These are phyloP conservation scores for Tillus elongatus DNA, from an alignment of 2,888 invertebrate genomes.

Conservation along the genomic window DNA sequence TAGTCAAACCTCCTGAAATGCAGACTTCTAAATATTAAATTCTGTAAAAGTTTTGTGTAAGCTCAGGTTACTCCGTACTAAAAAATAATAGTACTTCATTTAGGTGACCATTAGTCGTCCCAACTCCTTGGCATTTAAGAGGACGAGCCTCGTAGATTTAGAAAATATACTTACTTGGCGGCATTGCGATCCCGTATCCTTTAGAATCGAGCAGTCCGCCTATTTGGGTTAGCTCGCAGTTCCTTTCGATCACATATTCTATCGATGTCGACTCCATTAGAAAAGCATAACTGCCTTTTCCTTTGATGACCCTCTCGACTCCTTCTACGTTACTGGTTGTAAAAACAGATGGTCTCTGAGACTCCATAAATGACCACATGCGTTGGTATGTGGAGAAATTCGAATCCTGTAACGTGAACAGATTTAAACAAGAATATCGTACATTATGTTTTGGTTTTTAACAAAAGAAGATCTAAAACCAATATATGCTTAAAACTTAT, in stretches of 20 bases:
- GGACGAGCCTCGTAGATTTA: no score
- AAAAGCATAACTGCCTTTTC: constrained; percentile 85
- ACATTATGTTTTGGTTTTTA: no score
- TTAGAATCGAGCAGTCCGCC: constrained; percentile 89
- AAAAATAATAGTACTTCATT: no score
- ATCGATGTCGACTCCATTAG: constrained; percentile 97
- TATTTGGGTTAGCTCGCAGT: constrained; percentile 84
- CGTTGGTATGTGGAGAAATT: constrained; percentile 88
- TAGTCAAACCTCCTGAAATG: no score
- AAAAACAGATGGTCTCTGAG: constrained; percentile 79
- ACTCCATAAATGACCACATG: constrained; percentile 95
- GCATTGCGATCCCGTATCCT: constrained; percentile 92
- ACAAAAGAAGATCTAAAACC: no score
- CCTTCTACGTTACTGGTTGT: constrained; percentile 80
- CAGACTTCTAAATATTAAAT: no score
- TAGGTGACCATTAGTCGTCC: no score
- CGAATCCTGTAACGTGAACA: constrained; percentile 66
- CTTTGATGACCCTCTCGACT: constrained; percentile 77
- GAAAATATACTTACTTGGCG: constrained; percentile 73
- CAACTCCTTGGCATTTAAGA: no score
- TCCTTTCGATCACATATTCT: constrained; percentile 85
- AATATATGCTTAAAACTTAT: no score
- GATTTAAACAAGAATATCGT: no score
- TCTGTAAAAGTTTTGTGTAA: no score
- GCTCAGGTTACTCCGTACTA: no score